Evolutionary conservation across 2,797 vertebrate species (phyloP), one percentile per base, ranked within the genome.

Genomic region (Semotilus atromaculatus): DNA sequence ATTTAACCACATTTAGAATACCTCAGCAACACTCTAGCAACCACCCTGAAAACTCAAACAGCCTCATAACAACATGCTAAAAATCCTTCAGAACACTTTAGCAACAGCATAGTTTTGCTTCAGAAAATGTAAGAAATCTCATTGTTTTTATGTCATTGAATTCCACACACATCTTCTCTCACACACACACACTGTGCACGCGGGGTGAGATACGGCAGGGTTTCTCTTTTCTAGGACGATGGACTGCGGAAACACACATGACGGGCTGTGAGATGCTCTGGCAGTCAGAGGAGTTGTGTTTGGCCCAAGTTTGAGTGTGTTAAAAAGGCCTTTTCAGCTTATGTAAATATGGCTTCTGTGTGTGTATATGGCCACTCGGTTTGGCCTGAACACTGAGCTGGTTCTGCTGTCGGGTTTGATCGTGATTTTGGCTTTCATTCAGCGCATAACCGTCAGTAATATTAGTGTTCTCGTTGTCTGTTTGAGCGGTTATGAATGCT

Each of bases 361-460:
- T 87, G 67, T 85, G 29, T 83, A n/a, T 68, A 3, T 40, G 51
- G 38, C 29, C 26, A 31, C 11, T 71, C 9, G 18, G 67, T 40
- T 85, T 73, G 87, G 86, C 82, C 29, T 53, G 43, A 11, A 64
- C 68, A 55, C 89, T 86, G 86, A 84, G 68, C 21, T 51, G 75
- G n/a, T 74, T 80, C 60, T 86, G 80, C 85, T 9, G 62, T 67
- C 85, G 87, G 66, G 67, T 88, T 89, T 71, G 67, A 75, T 58
- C 86, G 81, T 73, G 55, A 88, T 88, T 88, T 80, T 89, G 89
- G 89, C 84, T 90, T 90, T 48, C 18, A 64, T 64, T 31, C 26
- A 18, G 60, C 2, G 26, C 13, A 31, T 53, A 29, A 58, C 26
- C 3, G 36, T 83, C 34, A 77, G 48, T 43, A 70, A 45, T 92